Evolutionary conservation across 1,140 invertebrate genomes (phyloP).

Genomic region (Bombus breviceps): DNA sequence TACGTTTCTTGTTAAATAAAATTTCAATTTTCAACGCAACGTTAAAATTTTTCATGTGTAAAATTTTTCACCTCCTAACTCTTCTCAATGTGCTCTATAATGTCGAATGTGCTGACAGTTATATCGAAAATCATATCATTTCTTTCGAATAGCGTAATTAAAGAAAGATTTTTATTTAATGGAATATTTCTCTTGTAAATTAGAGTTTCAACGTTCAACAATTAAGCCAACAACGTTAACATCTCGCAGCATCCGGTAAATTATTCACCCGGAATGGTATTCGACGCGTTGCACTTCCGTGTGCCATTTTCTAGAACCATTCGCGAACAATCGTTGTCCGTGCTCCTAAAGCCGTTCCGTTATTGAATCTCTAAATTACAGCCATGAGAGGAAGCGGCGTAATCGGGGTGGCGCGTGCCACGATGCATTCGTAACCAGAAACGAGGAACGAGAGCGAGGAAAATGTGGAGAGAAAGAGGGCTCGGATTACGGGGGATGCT

Average conservation of each 20-base stretch:
- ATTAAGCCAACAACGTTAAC: neutral
- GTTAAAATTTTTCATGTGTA: too few species aligned
- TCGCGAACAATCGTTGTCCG: slow-evolving; percentile 8
- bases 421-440: neutral
- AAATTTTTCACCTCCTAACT: too few species aligned
- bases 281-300: neutral
- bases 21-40: too few species aligned
- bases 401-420: slow-evolving; percentile 3
- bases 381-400: neutral
- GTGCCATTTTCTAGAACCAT: slow-evolving; percentile 1
- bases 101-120: too few species aligned
- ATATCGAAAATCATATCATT: neutral
- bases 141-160: neutral
- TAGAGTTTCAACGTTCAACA: neutral
- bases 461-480: neutral
- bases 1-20: too few species aligned
- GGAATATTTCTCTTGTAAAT: neutral
- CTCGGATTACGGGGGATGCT: neutral
- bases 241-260: neutral
- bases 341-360: neutral
- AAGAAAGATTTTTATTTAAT: neutral
- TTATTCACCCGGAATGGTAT: neutral
- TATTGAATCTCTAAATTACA: slow-evolving; percentile 39
- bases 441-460: neutral
- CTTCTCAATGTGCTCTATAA: too few species aligned